Conservation (phyloP, 2,888 invertebrate genomes). For the Portevinia maculata region DNA sequence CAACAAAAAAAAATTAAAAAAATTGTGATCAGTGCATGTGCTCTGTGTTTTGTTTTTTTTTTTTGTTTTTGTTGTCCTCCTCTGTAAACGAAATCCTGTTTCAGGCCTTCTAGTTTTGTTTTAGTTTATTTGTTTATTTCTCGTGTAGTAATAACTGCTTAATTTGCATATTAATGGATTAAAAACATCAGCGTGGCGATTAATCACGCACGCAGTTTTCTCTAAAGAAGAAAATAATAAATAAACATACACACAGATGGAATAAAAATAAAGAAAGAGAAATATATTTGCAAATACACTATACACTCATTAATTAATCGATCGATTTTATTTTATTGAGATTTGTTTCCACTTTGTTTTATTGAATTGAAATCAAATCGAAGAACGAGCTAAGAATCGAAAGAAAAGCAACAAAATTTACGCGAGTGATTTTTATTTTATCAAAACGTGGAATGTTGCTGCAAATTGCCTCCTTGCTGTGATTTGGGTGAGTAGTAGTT, state of each 20-base stretch:
- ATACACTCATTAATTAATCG: conserved; percentile 36
- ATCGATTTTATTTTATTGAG: conserved; percentile 49
- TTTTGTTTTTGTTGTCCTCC: conserved; percentile 18
- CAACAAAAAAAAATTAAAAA: conserved; percentile 10
- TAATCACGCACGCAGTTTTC: conserved; percentile 70
- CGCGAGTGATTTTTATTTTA: conserved; percentile 17
- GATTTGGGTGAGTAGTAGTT: conserved; percentile 57
- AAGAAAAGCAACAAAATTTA: conserved; percentile 41
- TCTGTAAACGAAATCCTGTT: conserved; percentile 56
- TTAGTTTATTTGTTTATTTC: conserved; percentile 7
- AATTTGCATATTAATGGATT: conserved; percentile 74
- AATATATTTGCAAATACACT: conserved; percentile 38
- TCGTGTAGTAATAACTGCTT: conserved; percentile 39
- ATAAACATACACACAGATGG: conserved; percentile 8
- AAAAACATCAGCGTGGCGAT: conserved; percentile 63
- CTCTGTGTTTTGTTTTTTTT: conserved; percentile 10
- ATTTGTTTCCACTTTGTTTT: conserved; percentile 20
- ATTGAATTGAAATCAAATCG: conserved; percentile 22
- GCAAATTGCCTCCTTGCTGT: conserved; percentile 39
- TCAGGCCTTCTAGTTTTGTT: conserved; percentile 27
- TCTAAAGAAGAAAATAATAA: conserved; percentile 57
- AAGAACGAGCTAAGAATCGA: no score
- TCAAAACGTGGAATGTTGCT: conserved; percentile 62
- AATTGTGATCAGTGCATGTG: conserved; percentile 36
- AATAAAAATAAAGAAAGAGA: conserved; percentile 21